These are phyloP conservation scores for Siderastrea radians DNA, from an alignment of 92 coral and sea anemone genomes.

Conservation along the genomic window DNA sequence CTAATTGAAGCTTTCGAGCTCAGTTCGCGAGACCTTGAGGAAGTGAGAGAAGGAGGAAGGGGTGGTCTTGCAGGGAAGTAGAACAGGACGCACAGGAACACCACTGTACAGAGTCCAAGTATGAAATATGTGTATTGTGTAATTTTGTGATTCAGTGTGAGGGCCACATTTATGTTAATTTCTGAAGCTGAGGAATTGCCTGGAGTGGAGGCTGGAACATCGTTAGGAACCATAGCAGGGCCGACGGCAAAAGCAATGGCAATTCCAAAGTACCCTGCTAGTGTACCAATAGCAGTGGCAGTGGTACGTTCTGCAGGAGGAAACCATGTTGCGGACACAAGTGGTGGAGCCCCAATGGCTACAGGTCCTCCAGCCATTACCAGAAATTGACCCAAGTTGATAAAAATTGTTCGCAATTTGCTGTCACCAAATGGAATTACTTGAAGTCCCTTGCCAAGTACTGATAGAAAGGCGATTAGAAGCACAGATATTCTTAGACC, in stretches of 20 bases:
- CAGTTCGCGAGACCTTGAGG: slow-evolving; percentile 33
- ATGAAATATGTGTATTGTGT: slow-evolving; percentile 54
- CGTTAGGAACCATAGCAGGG: slow-evolving; percentile 78
- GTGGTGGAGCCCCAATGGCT: slow-evolving; percentile 84
- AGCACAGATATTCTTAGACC: slow-evolving; percentile 83
- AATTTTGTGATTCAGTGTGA: slow-evolving; percentile 17
- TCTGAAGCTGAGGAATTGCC: not conserved
- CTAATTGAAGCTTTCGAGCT: slow-evolving; percentile 23
- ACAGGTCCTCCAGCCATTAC: slow-evolving; percentile 69
- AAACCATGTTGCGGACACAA: slow-evolving; percentile 91
- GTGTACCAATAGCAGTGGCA: slow-evolving; percentile 80
- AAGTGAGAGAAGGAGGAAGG: slow-evolving; percentile 78
- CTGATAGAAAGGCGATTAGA: slow-evolving; percentile 63
- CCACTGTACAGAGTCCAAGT: slow-evolving; percentile 56
- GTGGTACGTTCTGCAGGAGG: slow-evolving; percentile 84
- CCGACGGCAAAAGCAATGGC: slow-evolving; percentile 76
- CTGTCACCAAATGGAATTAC: slow-evolving; percentile 62
- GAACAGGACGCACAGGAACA: slow-evolving; percentile 66
- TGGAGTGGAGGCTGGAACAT: not conserved
- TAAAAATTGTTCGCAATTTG: slow-evolving; percentile 51
- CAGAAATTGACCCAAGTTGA: slow-evolving; percentile 84
- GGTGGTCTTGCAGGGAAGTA: slow-evolving; percentile 90
- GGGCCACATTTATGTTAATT: not conserved
- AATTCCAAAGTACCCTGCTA: slow-evolving; percentile 77
- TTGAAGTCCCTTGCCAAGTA: slow-evolving; percentile 79